A percentile compares a stretch with the other conserved stretches of the same genome.
These are phyloP conservation scores for Hippoglossus hippoglossus DNA, from an alignment of 2,797 vertebrate species.

Conservation along the genomic window DNA sequence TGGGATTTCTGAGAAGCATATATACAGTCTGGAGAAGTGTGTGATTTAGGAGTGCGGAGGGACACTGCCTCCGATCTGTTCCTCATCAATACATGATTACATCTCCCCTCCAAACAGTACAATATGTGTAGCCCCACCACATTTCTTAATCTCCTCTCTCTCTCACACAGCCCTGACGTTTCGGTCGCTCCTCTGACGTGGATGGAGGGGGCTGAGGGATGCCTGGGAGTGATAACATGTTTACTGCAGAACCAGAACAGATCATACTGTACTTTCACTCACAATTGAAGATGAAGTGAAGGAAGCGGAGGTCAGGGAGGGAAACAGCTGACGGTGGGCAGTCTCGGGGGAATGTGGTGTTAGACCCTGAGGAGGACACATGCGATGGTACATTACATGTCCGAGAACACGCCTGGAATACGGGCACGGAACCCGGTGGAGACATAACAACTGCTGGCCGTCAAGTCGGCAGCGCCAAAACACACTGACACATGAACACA, in stretches of 20 bases:
- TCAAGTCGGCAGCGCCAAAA: slow-evolving; percentile 39
- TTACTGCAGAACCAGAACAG: slow-evolving; percentile 35
- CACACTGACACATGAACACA: slow-evolving; percentile 61
- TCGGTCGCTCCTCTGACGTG: slow-evolving; percentile 38
- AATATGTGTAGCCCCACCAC: slow-evolving; percentile 5
- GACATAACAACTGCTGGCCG: slow-evolving; percentile 50
- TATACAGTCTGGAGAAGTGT: slow-evolving; percentile 38
- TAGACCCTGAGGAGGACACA: neutral
- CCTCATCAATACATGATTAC: slow-evolving; percentile 47
- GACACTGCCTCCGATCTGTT: slow-evolving; percentile 38
- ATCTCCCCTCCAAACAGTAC: slow-evolving; percentile 33
- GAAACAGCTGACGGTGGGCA: neutral
- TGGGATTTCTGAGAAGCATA: slow-evolving; percentile 55
- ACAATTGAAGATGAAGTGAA: neutral
- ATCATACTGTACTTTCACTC: slow-evolving; percentile 48
- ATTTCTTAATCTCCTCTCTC: slow-evolving; percentile 42
- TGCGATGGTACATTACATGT: slow-evolving; percentile 5
- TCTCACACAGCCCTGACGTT: neutral
- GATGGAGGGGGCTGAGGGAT: slow-evolving; percentile 29
- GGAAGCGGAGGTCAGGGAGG: neutral
- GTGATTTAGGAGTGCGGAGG: slow-evolving; percentile 37
- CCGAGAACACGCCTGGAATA: slow-evolving; percentile 29
- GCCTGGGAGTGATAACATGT: slow-evolving; percentile 51
- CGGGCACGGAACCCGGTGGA: slow-evolving; percentile 6
- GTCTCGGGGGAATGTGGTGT: neutral